Base-by-base conservation (phyloP, 1,140 invertebrate genomes). In the Zaprionus gabonicus region DNA sequence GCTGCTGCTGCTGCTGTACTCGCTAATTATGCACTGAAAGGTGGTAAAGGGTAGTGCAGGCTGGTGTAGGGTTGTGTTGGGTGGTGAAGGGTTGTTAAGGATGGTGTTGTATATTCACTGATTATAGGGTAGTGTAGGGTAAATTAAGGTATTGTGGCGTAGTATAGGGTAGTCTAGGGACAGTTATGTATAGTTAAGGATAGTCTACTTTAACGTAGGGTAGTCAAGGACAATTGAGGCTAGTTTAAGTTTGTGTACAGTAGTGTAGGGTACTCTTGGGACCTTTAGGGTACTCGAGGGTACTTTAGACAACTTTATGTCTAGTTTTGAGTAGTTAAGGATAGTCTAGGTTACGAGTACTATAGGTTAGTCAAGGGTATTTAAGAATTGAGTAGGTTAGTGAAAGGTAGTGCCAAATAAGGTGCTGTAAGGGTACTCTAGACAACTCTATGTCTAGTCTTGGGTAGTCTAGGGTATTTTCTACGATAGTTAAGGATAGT, bases 21-120 rank as follows among this genome's bases (percentile, higher is more conserved):
- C 12, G 25, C 73, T 88, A 78, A 88, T 88, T 88, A 83, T 88
- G 67, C 67, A 71, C 20, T 51, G 46, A 3, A 51, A 5, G 23
- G 46, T 12, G 12, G 46, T 1, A 12, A 0, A 5, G 46, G 9
- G 46, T 25, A 5, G 46, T 20, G 46, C 10, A 51, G 20, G 17
- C 17, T 41, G 1, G 17, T 17, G 44, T 9, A 46, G 44, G 46
- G 20, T 20, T 3, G 46, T 3, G 17, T 23, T 4, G 12, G 13
- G 38, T 34, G 31, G 28, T 31, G 2, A 9, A 31, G 7, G 28
- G 31, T 34, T 0, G 31, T 34, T 34, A 0, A 34, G 31, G 31
- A 34, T 34, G 31, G 31, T 34, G 31, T 9, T 10, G 31, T 34
- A 34, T 34, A 34, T 9, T 10, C 31, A 34, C 31, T 34, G 9